Conservation (phyloP, 2,797 vertebrate genomes). For the Mergus octosetaceus region DNA sequence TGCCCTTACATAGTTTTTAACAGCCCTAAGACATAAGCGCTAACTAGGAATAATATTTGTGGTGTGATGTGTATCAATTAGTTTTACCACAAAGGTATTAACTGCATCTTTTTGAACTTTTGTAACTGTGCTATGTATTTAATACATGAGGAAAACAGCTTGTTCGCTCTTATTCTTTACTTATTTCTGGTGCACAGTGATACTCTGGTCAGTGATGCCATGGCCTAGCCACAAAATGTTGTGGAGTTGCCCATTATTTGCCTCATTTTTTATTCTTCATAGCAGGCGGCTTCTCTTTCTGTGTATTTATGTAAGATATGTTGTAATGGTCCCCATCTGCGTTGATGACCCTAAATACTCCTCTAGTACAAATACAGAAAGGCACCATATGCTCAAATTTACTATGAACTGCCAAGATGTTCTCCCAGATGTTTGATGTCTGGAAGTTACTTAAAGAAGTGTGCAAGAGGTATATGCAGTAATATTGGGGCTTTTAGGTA, state of each 20-base stretch:
- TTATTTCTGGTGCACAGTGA: not conserved
- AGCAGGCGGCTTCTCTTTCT: not conserved
- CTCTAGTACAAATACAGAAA: not conserved
- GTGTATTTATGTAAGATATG: not conserved
- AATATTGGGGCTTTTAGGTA: not conserved
- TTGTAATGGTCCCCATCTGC: not conserved
- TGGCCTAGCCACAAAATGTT: not conserved
- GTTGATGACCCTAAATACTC: not conserved
- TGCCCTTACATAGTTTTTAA: constrained; percentile 22
- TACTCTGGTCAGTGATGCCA: not conserved
- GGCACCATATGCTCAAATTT: accelerated
- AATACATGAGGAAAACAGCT: not conserved
- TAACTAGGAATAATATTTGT: not conserved
- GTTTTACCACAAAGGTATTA: not conserved
- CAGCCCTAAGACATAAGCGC: not conserved
- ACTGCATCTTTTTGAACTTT: not conserved
- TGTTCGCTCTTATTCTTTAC: not conserved
- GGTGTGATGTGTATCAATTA: accelerated
- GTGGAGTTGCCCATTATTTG: not conserved
- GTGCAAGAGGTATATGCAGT: not conserved
- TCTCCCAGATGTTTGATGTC: not conserved
- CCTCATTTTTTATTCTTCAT: not conserved
- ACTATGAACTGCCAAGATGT: not conserved
- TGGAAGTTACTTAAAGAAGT: not conserved
- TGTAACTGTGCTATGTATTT: not conserved